Conservation (phyloP, 2,113 vertebrate species). For the Sinocyclocheilus grahami region DNA sequence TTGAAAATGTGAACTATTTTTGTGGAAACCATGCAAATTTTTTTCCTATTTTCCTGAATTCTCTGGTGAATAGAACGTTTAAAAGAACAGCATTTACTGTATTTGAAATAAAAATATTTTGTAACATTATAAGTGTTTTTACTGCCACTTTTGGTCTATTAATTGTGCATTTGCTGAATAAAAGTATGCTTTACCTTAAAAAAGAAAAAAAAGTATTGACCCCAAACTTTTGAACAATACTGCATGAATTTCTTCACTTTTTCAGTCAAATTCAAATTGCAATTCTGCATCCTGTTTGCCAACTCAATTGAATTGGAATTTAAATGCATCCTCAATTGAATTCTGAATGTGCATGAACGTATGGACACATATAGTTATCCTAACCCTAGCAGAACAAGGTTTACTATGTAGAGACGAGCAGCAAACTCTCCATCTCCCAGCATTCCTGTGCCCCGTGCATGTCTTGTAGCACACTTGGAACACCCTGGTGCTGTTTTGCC, state of each 20-base stretch:
- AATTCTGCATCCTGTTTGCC: background rate
- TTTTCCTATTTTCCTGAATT: background rate
- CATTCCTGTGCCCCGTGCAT: conserved; percentile 23
- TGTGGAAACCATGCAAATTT: background rate
- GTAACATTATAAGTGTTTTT: too few relatives aligned
- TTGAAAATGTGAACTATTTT: background rate
- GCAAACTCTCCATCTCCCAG: background rate
- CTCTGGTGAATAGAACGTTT: background rate
- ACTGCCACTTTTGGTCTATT: too few relatives aligned
- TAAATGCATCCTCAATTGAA: background rate
- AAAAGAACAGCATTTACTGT: background rate
- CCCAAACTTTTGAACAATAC: background rate
- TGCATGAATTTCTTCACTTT: background rate
- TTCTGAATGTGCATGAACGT: background rate
- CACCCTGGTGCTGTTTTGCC: background rate
- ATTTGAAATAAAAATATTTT: background rate
- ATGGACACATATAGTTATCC: too few relatives aligned
- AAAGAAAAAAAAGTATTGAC: too few relatives aligned
- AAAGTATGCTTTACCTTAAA: too few relatives aligned
- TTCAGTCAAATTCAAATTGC: background rate
- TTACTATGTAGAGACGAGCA: background rate
- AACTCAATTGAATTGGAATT: background rate
- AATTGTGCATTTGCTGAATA: too few relatives aligned
- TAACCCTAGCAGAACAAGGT: background rate
- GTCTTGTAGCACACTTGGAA: background rate